Base-by-base conservation (phyloP, 2,797 vertebrate species). In the Sebastes reedi region DNA sequence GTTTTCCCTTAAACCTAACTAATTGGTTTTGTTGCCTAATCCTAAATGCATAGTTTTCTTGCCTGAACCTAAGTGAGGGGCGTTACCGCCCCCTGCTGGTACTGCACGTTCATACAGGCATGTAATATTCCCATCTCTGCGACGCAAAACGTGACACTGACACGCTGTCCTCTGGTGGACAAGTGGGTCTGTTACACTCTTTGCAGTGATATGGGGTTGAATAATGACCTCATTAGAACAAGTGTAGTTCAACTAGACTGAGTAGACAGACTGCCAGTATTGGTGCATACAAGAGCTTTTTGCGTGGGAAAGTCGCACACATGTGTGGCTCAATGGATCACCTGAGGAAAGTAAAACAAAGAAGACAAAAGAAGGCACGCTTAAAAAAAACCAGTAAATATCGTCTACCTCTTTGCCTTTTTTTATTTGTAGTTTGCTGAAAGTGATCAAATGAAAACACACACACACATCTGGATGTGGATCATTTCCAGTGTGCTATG, bases 231-330 rank as follows among this genome's bases (percentile, higher is more conserved):
- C 60, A 50, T 61, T 50, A 3, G 10, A 72, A 30, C 11, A 65
- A 55, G 56, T 9, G 39, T 1, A 39, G 22, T 54, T 27, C 58
- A 24, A 11, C 9, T 24, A 4, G 3, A 60, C 3, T 59, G 36
- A 46, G 42, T 46, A 46, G 16, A 46, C 42, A 18, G 42, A 46
- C 42, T 79, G 64, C 60, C n/a, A 59, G 4, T 65, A 30, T 39
- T 65, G 64, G 52, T 74, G 14, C 12, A 69, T 6, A 46, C 60
- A 72, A 67, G 39, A 46, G 8, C 20, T 69, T 52, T 72, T 70
- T 60, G 56, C 77, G 64, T 80, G 80, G 56, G 62, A 85, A 83
- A 81, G 77, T 86, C 74, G 82, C 79, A 71, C 75, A 72, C 1
- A 68, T 75, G 79, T 86, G 79, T 86, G 73, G 67, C 46, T 50